A percentile compares a stretch with the other conserved stretches of the same genome.
Evolutionary conservation across 30 jellyfish, hydroid and myxozoan species (phyloP).

Genomic region (Phacellophora camtschatica): DNA sequence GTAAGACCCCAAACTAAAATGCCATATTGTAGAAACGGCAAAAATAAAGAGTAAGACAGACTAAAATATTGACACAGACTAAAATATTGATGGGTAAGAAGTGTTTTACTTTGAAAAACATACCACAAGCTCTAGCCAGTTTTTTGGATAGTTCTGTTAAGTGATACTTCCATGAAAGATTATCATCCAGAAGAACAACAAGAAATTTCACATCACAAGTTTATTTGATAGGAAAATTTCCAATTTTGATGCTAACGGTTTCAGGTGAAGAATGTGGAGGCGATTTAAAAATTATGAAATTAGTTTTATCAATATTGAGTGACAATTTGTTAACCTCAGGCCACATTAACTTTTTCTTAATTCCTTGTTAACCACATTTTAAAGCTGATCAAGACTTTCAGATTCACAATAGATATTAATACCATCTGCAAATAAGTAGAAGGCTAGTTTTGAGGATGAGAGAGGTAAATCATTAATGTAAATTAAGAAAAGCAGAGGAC

Average conservation of each 20-base stretch:
- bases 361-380: slow-evolving; percentile 40
- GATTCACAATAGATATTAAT: slow-evolving; percentile 44
- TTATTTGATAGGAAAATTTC: slow-evolving; percentile 11
- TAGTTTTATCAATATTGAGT: no score
- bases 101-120: slow-evolving; percentile 39
- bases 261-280: not conserved
- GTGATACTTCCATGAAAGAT: no score
- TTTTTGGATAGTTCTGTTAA: slow-evolving; percentile 27
- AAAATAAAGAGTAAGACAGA: no score
- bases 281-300: no score
- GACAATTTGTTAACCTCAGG: slow-evolving; percentile 37
- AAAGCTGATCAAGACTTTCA: slow-evolving; percentile 41
- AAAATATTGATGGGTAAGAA: slow-evolving; percentile 26
- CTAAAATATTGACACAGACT: slow-evolving; percentile 1
- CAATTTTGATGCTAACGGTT: slow-evolving; percentile 6
- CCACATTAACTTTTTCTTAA: slow-evolving; percentile 26
- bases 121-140: slow-evolving; percentile 37
- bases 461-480: no score
- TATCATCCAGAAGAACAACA: slow-evolving; percentile 28
- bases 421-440: slow-evolving; percentile 58
- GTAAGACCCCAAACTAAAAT: no score
- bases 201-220: slow-evolving; percentile 24
- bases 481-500: slow-evolving; percentile 63
- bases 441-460: slow-evolving; percentile 35
- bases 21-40: no score